Base-by-base conservation (phyloP, 37 sponge, comb jelly and placozoan genomes). In the Geodia barretti region DNA sequence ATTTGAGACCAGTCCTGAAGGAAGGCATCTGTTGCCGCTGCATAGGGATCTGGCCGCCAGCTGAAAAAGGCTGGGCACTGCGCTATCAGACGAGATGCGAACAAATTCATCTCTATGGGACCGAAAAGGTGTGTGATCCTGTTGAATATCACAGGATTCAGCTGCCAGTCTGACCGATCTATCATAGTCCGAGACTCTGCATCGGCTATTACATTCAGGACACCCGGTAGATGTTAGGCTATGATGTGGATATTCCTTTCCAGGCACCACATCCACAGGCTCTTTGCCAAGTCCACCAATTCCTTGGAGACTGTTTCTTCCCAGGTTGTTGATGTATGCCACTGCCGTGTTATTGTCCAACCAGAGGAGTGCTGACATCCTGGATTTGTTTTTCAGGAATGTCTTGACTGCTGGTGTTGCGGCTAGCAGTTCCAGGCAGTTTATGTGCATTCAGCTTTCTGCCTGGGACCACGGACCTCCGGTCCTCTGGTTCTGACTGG, bases 361-460 rank as follows among this genome's bases (percentile, higher is more conserved):
- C 41, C 30, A 36, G 24, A 83, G 39, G 3, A 61, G 72, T 8
- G 68, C 26, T 60, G 65, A 77, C 33, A 80, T 54, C 0, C 69
- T 19, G 58, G 26, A 37, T 67, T 37, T 74, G 76, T 66, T 60
- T 41, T 61, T 81, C 43, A 64, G 62, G 63, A 76, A 90, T 41
- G 37, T 36, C 47, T 79, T 63, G 34, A 90, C 76, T 69, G 86
- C 90, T 20, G 84, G 33, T 26, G 39, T 34, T 0, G 65, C 80
- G 38, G 80, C 90, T 24, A 79, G 72, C 58, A 80, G 71, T 70
- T 90, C 85, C 39, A 90, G 85, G 64, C 72, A 75, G 77, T 90
- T 90, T 60, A 90, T 90, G 82, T 90, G 90, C 33, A 66, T 32
- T 37, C 31, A 5, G 11, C 28, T 9, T 68, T 89, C 81, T 39